These are phyloP conservation scores for Hyaena hyaena DNA, from an alignment of 2,113 vertebrate species.

Conservation along the genomic window DNA sequence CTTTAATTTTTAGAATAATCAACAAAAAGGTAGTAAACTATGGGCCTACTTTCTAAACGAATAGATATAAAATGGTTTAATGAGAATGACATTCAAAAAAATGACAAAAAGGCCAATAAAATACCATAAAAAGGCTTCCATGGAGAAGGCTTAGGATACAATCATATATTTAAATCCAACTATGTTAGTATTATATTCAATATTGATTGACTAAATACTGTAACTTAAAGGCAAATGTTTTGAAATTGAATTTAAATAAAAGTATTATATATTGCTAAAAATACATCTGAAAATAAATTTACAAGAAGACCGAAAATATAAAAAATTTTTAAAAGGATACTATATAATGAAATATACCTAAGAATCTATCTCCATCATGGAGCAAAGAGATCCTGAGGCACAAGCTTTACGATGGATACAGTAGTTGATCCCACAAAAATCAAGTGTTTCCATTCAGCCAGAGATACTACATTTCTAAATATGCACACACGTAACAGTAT, in stretches of 20 bases:
- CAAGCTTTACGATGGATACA: not conserved
- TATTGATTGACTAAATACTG: not conserved
- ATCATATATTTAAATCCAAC: not conserved
- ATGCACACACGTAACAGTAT: not conserved
- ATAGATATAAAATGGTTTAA: not conserved
- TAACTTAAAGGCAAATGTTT: not conserved
- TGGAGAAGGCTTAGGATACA: not conserved
- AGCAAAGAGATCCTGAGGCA: not conserved
- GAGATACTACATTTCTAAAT: not conserved
- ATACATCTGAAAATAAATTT: not conserved
- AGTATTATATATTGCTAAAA: not conserved
- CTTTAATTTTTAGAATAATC: not conserved
- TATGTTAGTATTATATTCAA: not conserved
- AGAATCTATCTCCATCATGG: not conserved
- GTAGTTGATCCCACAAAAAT: not conserved
- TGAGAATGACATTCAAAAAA: not conserved
- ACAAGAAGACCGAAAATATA: not conserved
- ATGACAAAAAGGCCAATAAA: not conserved
- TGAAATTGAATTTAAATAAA: not conserved
- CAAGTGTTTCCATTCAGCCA: not conserved
- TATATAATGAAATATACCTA: not conserved
- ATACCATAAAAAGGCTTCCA: not conserved
- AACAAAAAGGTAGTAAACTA: not conserved
- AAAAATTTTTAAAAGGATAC: not conserved
- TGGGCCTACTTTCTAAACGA: not conserved